Evolutionary conservation across 2,888 invertebrate species (phyloP), one percentile per base, ranked within the genome.

Genomic region (Coelogynopora nodosa): DNA sequence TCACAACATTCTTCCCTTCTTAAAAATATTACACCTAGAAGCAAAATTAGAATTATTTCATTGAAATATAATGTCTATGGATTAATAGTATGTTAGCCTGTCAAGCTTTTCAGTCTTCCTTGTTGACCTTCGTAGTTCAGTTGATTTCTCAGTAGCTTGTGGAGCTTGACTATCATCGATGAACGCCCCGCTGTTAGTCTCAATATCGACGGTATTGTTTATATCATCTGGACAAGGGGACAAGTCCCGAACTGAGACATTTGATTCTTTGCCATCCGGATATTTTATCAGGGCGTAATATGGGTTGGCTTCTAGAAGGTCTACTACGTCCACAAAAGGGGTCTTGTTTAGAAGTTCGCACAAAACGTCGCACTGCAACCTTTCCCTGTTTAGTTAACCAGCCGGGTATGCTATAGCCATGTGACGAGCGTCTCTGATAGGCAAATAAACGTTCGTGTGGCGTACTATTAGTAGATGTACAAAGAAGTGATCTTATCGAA

Each of bases 201-300:
- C 74, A 74, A 74, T 74, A 74, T 74, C 74, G 74, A 74, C 18
- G 74, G 74, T 26, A 74, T 74, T 74, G 74, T 23, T 74, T 49
- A 49, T 49, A 10, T 49, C 49, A 49, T 49, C 49, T 49, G 49
- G 49, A 49, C 74, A 82, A 18, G 88, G 88, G 2, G 87, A 82
- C 28, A 87, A 49, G 67, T 86, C 31, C 13, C 74, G 29, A 27
- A 88, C 1, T 26, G 87, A 88, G 5, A 88, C 87, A 80, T 85
- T 83, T 26, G 67, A 67, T 88, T 87, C 85, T 67, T 83, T 74
- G 31, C 88, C 88, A 86, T 87, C 86, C 26, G n/a, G 85, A 31
- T 49, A 86, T 31, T 80, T 67, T 30, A 88, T 83, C 31, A 31
- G 49, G 30, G 87, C 87, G 67, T 88, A 87, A 13, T 28, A 23